Percentiles rank a stretch among this genome's conserved stretches.
Conservation (phyloP, 2,888 invertebrate genomes). For the Tetragnatha montana region DNA sequence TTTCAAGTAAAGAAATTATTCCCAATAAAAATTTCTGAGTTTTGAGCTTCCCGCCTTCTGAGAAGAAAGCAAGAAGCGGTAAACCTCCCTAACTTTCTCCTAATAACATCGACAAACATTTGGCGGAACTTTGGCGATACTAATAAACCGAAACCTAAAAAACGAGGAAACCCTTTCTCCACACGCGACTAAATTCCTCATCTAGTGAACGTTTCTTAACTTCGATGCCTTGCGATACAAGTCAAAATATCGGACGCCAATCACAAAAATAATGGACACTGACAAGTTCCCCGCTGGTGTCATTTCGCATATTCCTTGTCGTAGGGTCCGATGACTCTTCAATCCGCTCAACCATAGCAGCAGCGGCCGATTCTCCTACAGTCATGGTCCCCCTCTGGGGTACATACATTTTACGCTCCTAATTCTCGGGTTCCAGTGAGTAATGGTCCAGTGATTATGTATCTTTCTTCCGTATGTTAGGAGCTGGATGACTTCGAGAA, state of each 20-base stretch:
- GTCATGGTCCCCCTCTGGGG: neutral
- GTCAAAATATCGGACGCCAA: neutral
- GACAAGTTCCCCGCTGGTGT: neutral
- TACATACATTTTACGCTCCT: neutral
- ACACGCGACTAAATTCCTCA: too few relatives aligned
- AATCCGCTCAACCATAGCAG: neutral
- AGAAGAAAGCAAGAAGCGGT: too few relatives aligned
- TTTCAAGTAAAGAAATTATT: too few relatives aligned
- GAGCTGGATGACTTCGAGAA: neutral
- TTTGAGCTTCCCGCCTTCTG: too few relatives aligned
- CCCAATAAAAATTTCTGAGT: too few relatives aligned
- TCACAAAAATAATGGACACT: neutral
- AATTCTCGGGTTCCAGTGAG: neutral
- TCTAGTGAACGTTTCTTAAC: neutral
- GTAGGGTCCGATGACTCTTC: neutral
- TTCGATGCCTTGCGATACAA: neutral
- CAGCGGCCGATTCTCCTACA: neutral
- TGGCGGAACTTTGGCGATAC: too few relatives aligned
- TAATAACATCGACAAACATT: too few relatives aligned
- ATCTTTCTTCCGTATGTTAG: neutral
- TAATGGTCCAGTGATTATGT: neutral
- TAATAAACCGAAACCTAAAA: too few relatives aligned
- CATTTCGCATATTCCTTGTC: neutral
- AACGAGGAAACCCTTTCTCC: too few relatives aligned
- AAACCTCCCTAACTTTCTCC: too few relatives aligned